phyloP scores from a whole-genome alignment of 2,797 vertebrate species.

The Lithobates sylvaticus region DNA sequence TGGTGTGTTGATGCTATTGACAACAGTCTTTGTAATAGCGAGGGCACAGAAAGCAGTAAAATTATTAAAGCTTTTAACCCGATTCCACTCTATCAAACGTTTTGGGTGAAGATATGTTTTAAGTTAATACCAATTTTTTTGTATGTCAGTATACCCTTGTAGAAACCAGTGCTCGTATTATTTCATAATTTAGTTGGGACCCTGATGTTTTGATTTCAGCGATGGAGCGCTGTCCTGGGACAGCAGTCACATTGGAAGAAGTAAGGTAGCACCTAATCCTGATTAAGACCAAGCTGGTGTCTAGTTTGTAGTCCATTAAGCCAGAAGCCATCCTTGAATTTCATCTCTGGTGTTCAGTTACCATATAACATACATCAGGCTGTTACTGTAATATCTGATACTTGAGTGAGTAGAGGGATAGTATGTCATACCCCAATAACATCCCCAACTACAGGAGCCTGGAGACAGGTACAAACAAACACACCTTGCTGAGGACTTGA shows the following conservation, averaged over 20 bases:
- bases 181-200: not conserved
- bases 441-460: not conserved
- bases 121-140: not conserved
- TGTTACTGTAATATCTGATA: slow-evolving; percentile 20
- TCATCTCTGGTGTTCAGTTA: slow-evolving; percentile 37
- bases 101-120: not conserved
- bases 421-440: not conserved
- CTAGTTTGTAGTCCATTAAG: slow-evolving; percentile 46
- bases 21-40: too few relatives aligned
- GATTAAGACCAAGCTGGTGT: slow-evolving; percentile 45
- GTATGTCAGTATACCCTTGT: not conserved
- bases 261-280: slow-evolving; percentile 54
- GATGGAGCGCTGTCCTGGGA: slow-evolving; percentile 11
- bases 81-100: too few relatives aligned
- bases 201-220: slow-evolving; percentile 3
- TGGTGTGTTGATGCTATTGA: too few relatives aligned
- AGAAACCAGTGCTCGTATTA: not conserved
- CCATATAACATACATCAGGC: slow-evolving; percentile 31
- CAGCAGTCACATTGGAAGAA: not conserved
- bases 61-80: too few relatives aligned
- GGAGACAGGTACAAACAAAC: slow-evolving; percentile 10
- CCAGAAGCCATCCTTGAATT: slow-evolving; percentile 32
- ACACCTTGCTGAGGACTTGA: not conserved
- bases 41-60: too few relatives aligned
- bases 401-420: not conserved